phyloP scores from a whole-genome alignment of 2,888 invertebrate species.

The Heteromyza rotundicornis region DNA sequence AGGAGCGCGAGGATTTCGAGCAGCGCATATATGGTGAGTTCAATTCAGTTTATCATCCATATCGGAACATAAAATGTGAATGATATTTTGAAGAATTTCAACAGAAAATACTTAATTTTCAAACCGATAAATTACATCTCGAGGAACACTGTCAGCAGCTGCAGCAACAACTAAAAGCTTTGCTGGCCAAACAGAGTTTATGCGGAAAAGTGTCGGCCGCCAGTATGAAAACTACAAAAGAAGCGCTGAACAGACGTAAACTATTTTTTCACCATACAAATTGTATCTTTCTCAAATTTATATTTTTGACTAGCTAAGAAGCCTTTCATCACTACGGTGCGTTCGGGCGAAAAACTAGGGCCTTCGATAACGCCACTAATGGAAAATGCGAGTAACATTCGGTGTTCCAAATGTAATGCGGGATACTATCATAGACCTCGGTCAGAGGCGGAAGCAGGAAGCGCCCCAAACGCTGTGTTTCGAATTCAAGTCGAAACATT shows the following conservation, averaged over 20 bases:
- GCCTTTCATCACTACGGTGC: conserved; percentile 60
- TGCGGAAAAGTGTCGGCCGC: conserved; percentile 56
- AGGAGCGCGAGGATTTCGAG: conserved; percentile 71
- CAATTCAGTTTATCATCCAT: background rate
- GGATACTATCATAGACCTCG: conserved; percentile 45
- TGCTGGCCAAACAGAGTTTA: conserved; percentile 62
- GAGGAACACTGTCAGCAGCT: conserved; percentile 64
- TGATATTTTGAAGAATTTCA: conserved; percentile 61
- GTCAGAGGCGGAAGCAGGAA: conserved; percentile 39
- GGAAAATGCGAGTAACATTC: conserved; percentile 32
- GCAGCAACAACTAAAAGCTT: conserved; percentile 62
- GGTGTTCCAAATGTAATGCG: conserved; percentile 57
- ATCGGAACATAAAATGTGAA: background rate
- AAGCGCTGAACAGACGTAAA: conserved; percentile 35
- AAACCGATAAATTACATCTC: conserved; percentile 64
- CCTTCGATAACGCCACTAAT: conserved; percentile 37
- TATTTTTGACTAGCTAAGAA: conserved; percentile 46
- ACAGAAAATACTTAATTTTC: conserved; percentile 64
- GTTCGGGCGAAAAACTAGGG: conserved; percentile 50
- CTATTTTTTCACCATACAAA: background rate
- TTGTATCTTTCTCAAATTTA: background rate
- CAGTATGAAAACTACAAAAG: conserved; percentile 38
- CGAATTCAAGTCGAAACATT: conserved; percentile 58
- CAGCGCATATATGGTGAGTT: conserved; percentile 65
- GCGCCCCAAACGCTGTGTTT: conserved; percentile 38